These are phyloP conservation scores for Xiphias gladius DNA, from an alignment of 2,113 vertebrate genomes.

Conservation along the genomic window DNA sequence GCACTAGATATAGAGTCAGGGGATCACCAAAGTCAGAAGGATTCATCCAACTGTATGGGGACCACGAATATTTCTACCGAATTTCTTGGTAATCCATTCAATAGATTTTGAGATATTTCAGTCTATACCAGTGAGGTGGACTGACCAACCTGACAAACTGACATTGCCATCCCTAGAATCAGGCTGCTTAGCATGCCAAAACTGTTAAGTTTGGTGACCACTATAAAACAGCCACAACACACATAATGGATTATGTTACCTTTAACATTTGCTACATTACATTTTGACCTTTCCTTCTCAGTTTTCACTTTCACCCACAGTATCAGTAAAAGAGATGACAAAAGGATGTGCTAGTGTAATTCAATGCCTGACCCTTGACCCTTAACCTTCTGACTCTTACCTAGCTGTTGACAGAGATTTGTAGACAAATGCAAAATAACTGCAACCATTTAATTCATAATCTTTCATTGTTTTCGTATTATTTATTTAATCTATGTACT, in stretches of 20 bases:
- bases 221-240: neutral
- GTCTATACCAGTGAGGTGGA: neutral
- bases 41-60: too few relatives aligned
- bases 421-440: neutral
- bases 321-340: slow-evolving; percentile 21
- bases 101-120: neutral
- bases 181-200: neutral
- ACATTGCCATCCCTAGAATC: neutral
- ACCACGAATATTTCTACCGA: too few relatives aligned
- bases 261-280: slow-evolving; percentile 18
- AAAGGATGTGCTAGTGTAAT: slow-evolving; percentile 39
- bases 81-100: too few relatives aligned
- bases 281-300: slow-evolving; percentile 36
- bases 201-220: neutral
- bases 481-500: neutral
- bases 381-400: slow-evolving; percentile 9
- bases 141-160: too few relatives aligned
- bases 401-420: neutral
- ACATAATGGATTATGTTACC: neutral
- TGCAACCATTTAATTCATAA: neutral
- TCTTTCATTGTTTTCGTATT: neutral
- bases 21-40: too few relatives aligned
- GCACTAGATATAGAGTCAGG: too few relatives aligned
- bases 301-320: slow-evolving; percentile 26
- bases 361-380: slow-evolving; percentile 41